Evolutionary conservation across 2,888 invertebrate genomes (phyloP).

Genomic region (Atrina japonica): DNA sequence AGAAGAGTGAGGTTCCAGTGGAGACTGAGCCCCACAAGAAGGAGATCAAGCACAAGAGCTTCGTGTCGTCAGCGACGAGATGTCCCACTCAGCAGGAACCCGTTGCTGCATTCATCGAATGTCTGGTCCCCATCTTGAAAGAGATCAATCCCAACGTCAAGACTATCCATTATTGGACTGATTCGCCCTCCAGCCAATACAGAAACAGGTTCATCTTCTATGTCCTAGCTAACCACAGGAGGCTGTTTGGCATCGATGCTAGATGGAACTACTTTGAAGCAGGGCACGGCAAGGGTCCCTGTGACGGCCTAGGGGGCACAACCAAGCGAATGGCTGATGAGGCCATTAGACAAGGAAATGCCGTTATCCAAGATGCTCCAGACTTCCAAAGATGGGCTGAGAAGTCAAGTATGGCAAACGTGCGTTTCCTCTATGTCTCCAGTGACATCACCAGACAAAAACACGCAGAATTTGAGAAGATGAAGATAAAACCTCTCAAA

Average conservation of each 20-base stretch:
- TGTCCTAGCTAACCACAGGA: constrained; percentile 38
- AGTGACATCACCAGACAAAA: not conserved
- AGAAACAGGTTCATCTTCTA: constrained; percentile 41
- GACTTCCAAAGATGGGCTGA: constrained; percentile 28
- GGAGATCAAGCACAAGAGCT: constrained; percentile 45
- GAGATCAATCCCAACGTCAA: not conserved
- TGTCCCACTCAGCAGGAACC: constrained; percentile 44
- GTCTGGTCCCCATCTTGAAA: constrained; percentile 38
- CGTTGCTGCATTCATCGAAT: constrained; percentile 47
- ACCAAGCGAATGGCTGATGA: constrained; percentile 49
- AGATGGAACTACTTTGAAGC: constrained; percentile 55
- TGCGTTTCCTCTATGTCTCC: constrained; percentile 16
- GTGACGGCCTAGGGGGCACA: constrained; percentile 33
- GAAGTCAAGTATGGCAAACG: constrained; percentile 25
- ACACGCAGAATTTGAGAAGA: constrained; percentile 1
- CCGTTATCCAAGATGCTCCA: constrained; percentile 22
- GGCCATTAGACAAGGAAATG: constrained; percentile 30
- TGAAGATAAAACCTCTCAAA: constrained; percentile 10
- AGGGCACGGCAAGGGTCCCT: constrained; percentile 51
- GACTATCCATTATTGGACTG: constrained; percentile 36
- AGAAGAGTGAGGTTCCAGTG: not conserved
- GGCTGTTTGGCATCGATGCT: constrained; percentile 28
- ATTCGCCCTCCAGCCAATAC: constrained; percentile 43
- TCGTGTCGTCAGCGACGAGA: constrained; percentile 50
- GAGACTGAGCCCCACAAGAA: too few species aligned